Evolutionary conservation across 1,140 invertebrate genomes (phyloP), one percentile per base, ranked within the genome.

Genomic region (Augochlora pura): DNA sequence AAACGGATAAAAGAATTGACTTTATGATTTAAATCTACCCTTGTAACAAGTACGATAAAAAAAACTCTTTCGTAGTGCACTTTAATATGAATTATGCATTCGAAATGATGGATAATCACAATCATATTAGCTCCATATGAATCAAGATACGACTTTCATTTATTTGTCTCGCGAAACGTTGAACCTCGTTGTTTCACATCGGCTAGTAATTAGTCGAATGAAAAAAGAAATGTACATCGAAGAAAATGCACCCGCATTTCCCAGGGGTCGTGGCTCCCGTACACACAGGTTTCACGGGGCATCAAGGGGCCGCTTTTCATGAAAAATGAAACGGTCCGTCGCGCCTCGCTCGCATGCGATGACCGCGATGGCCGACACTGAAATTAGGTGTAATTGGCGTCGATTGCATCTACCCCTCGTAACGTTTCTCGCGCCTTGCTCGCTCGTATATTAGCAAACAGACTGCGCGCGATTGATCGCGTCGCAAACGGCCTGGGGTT

Each of bases 371-470:
- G 46, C 67, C 87, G 86, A 82, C 87, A 83, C 82, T 87, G 68
- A 88, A 92, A 92, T 92, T 92, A 89, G 79, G 82, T 82, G 77
- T 91, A 92, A 92, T 91, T 91, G 85, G 82, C 62, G 66, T 66
- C 80, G 91, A 91, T 91, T 86, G 84, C 85, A 91, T 92, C 90
- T 89, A 90, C 87, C 86, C 85, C 83, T 72, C 38, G 57, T 78
- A 79, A 66, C 78, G 66, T 64, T 60, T 60, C 27, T 65, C 75
- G 57, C 66, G 82, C 63, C 23, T 63, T 49, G 39, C 23, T 64
- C 60, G 71, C 23, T 59, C 77, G 59, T 59, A 12, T 73, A 74
- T 85, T 84, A 81, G 38, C 64, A 52, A 76, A 2, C 57, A 27
- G 63, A 18, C 49, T n/a, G 46, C 70, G 32, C 52, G 16, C 62